Evolutionary conservation across 2,113 vertebrate species (phyloP), one percentile per base, ranked within the genome.

Genomic region (Cariama cristata): DNA sequence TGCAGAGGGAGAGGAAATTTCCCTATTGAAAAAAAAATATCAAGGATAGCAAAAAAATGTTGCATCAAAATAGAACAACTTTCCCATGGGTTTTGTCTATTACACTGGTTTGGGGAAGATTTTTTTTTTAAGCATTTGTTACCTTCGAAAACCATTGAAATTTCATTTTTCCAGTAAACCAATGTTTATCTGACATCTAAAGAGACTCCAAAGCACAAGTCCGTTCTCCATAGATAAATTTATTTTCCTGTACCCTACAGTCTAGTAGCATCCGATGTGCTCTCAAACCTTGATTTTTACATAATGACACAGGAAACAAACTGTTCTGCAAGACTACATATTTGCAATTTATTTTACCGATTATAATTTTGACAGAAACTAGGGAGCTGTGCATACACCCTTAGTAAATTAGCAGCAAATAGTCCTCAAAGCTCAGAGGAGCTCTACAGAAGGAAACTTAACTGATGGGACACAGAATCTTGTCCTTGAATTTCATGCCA

Each of bases 351-450:
- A 93, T 97, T 96, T 96, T 14, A 94, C n/a, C 53, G 4, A 72
- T 72, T 69, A 86, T 30, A 75, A 79, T 77, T 98, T 95, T 88
- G 88, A 96, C 52, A 90, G 74, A 88, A 97, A 92, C 30, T 73
- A 67, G n/a, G n/a, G 95, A 67, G 81, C 30, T 89, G 11, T 64
- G 42, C 11, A 47, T 55, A 73, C 6, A 58, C 55, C 14, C 30
- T 49, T 33, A 85, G 27, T 59, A 79, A 93, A 90, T n/a, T 74
- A 91, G 64, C 19, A 79, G 42, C 47, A 86, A 44, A 66, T 6
- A 83, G 45, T 79, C 75, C 64, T 85, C 53, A 97, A 93, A 86
- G 77, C 42, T 93, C 76, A 86, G 12, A 95, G 76, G 40, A 89
- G 59, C 32, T 94, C 66, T 64, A 27, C 28, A 81, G 71, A 86